Evolutionary conservation across 2,888 invertebrate genomes (phyloP), one percentile per base, ranked within the genome.

Genomic region (Ennomos erosarius): DNA sequence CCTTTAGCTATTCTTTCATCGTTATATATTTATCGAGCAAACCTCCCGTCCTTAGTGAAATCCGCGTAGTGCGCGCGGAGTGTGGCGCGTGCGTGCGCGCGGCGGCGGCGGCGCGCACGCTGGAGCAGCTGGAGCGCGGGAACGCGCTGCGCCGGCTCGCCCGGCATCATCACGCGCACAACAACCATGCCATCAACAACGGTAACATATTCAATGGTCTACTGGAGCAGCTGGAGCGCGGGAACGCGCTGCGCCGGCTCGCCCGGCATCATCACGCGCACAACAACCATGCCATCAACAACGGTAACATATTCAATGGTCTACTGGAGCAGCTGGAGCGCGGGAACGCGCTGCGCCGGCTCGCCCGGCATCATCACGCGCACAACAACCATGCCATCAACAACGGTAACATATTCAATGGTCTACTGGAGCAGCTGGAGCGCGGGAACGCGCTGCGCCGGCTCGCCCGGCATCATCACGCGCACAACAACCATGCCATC

Each of bases 401-500:
- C 49, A 72, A 78, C 62, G 85, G 87, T 85, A 49, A 34, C 11
- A 1, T 4, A 42, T 1, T 9, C 12, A 26, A 1, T 1, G 26
- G 38, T n/a, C 9, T n/a, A 5, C 84, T 93, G 45, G 93, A 95
- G 46, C 93, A 98, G 70, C 91, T 95, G 61, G 93, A 94, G 72
- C 98, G 99, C 75, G 96, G 96, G 56, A 91, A 94, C 34, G 96
- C 98, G 74, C 98, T 99, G 85, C 94, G 96, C 59, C 93, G 95
- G 26, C 93, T 97, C n/a, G 84, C 87, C 11, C 44, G 82, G 0
- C 82, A 79, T 51, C 86, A 82, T 70, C 82, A 81, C 71, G 82
- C 81, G 13, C 75, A 77, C 49, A 72, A 73, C 74, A 72, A 74
- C 60, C 80, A 74, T 64, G 57, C 70, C 34, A 50, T 69, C 59